phyloP scores from a whole-genome alignment of 1,140 invertebrate genomes.

The Zaprionus ornatus region DNA sequence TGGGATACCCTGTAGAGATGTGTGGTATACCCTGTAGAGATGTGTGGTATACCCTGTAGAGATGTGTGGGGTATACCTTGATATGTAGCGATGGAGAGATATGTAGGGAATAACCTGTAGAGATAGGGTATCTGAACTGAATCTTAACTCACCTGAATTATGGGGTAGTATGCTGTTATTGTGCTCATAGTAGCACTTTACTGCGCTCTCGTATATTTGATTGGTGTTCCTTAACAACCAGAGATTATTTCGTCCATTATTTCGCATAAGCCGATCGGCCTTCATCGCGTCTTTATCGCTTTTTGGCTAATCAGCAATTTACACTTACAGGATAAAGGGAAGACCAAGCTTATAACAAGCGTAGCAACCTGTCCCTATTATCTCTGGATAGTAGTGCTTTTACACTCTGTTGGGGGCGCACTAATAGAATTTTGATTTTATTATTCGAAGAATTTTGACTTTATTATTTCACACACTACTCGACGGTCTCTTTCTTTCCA shows the following conservation, averaged over 20 bases:
- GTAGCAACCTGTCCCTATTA: background rate
- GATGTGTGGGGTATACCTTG: too few species aligned
- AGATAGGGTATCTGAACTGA: too few species aligned
- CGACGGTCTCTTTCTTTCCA: slow-evolving; percentile 14
- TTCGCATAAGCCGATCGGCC: slow-evolving; percentile 54
- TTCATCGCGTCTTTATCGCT: slow-evolving; percentile 31
- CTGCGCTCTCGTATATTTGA: slow-evolving; percentile 54
- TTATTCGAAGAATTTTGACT: slow-evolving; percentile 45
- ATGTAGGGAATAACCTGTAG: too few species aligned
- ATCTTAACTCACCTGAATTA: slow-evolving; percentile 17
- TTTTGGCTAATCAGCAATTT: too few species aligned
- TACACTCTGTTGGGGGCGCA: background rate
- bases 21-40: too few species aligned
- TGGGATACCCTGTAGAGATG: too few species aligned
- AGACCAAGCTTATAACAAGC: background rate
- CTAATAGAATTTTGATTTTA: too few species aligned
- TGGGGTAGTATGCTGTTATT: slow-evolving; percentile 23
- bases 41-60: too few species aligned
- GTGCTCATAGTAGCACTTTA: slow-evolving; percentile 44
- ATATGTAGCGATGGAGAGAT: too few species aligned
- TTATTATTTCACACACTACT: background rate
- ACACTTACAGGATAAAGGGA: too few species aligned
- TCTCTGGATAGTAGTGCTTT: background rate
- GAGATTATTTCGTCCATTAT: slow-evolving; percentile 47
- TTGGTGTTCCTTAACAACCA: slow-evolving; percentile 65